phyloP scores from a whole-genome alignment of 2,888 invertebrate genomes.

The Cheilosia variabilis region DNA sequence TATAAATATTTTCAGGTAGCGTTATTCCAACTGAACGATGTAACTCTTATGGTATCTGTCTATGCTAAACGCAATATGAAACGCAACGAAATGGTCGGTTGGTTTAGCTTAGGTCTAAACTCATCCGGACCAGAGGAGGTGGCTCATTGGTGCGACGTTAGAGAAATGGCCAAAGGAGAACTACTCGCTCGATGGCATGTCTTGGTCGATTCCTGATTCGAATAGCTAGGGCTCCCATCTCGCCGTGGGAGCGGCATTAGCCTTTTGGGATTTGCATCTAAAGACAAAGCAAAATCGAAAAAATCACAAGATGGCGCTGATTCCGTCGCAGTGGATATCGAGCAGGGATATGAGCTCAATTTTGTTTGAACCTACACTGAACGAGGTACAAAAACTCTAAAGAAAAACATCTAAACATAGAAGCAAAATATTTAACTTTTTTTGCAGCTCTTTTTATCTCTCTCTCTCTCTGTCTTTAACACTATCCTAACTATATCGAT shows the following conservation, averaged over 20 bases:
- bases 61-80: slow-evolving; percentile 97
- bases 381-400: slow-evolving; percentile 48
- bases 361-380: slow-evolving; percentile 79
- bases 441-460: slow-evolving; percentile 13
- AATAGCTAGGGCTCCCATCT: slow-evolving; percentile 83
- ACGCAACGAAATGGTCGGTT: slow-evolving; percentile 98
- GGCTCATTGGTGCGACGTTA: slow-evolving; percentile 97
- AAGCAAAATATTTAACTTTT: slow-evolving; percentile 43
- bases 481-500: slow-evolving; percentile 27
- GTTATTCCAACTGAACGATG: slow-evolving; percentile 96
- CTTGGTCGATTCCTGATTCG: slow-evolving; percentile 90
- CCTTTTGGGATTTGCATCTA: slow-evolving; percentile 80
- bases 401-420: slow-evolving; percentile 22
- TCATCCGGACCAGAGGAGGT: slow-evolving; percentile 96
- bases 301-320: slow-evolving; percentile 77
- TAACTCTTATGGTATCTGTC: slow-evolving; percentile 96
- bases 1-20: slow-evolving; percentile 88
- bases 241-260: slow-evolving; percentile 81
- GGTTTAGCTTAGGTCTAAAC: slow-evolving; percentile 97
- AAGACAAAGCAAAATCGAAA: slow-evolving; percentile 82
- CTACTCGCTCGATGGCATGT: slow-evolving; percentile 98
- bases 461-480: slow-evolving; percentile 10
- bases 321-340: slow-evolving; percentile 82
- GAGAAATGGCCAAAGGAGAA: slow-evolving; percentile 92
- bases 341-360: slow-evolving; percentile 82